Conservation (phyloP, 2,888 invertebrate genomes). For the Cataglyphis livida region DNA sequence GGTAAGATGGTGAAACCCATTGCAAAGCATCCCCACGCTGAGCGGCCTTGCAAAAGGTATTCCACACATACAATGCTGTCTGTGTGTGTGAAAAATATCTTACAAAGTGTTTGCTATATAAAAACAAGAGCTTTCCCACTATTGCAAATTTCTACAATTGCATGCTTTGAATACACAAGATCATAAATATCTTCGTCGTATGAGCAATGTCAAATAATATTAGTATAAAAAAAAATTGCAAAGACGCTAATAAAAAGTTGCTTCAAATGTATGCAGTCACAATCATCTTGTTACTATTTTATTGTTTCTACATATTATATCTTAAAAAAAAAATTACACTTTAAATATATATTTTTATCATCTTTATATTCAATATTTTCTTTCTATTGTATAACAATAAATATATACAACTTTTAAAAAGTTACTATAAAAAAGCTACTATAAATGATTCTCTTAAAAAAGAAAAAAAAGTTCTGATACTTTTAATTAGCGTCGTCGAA, state of each 20-base stretch:
- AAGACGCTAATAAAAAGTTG: not conserved
- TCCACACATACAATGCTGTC: constrained; percentile 87
- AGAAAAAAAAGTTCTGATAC: not conserved
- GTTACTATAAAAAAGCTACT: not conserved
- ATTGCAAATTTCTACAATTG: constrained; percentile 10
- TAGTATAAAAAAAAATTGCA: not conserved
- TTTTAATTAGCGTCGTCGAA: not conserved
- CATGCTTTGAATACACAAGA: constrained; percentile 24
- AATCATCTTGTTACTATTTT: not conserved
- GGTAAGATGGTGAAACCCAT: constrained; percentile 87
- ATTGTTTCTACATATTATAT: not conserved
- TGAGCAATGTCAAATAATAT: not conserved
- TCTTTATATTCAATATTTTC: not conserved
- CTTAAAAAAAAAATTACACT: too few relatives aligned
- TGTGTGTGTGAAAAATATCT: constrained; percentile 82
- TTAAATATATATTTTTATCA: too few relatives aligned
- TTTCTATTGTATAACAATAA: not conserved
- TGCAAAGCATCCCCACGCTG: constrained; percentile 87
- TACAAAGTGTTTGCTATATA: constrained; percentile 35
- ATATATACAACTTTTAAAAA: not conserved
- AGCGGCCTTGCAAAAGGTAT: constrained; percentile 87
- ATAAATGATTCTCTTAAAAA: not conserved
- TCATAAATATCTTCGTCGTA: not conserved
- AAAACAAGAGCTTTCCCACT: constrained; percentile 16
- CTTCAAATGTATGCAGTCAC: not conserved